Percentiles rank a stretch among this genome's conserved stretches.
Conservation (phyloP, 1,140 invertebrate genomes). For the Drosophila sp. region DNA sequence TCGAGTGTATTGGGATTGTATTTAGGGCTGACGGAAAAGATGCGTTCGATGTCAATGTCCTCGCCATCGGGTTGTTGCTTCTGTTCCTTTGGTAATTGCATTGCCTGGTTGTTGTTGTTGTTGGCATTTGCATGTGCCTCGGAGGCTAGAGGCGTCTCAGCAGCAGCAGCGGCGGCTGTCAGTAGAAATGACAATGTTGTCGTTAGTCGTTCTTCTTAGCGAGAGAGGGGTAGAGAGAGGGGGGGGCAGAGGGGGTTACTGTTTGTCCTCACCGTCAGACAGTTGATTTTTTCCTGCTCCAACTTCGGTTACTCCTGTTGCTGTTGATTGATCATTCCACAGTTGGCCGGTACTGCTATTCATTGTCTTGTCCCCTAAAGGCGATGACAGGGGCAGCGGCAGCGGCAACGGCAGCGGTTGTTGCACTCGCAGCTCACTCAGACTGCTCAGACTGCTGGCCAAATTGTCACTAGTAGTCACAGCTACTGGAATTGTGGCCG, state of each 20-base stretch:
- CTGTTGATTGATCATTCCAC: slow-evolving; percentile 54
- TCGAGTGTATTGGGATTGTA: slow-evolving; percentile 43
- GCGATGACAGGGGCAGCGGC: slow-evolving; percentile 14
- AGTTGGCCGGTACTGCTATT: slow-evolving; percentile 36
- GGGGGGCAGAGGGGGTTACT: background rate
- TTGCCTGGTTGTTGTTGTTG: slow-evolving; percentile 32
- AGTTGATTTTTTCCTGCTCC: slow-evolving; percentile 36
- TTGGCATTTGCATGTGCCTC: slow-evolving; percentile 21
- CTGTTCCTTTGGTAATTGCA: slow-evolving; percentile 45
- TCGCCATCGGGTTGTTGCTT: slow-evolving; percentile 36
- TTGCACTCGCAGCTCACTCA: slow-evolving; percentile 35
- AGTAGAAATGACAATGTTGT: slow-evolving; percentile 51
- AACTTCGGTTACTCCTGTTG: slow-evolving; percentile 11
- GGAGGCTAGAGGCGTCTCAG: slow-evolving; percentile 9
- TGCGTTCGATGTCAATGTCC: slow-evolving; percentile 36
- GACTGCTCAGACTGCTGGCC: slow-evolving; percentile 18
- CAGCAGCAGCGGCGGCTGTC: slow-evolving; percentile 30
- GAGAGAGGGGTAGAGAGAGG: background rate
- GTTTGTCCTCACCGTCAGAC: slow-evolving; percentile 48
- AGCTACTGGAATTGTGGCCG: slow-evolving; percentile 29
- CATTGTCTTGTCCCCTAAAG: slow-evolving; percentile 52
- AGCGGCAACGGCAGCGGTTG: slow-evolving; percentile 17
- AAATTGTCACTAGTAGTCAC: slow-evolving; percentile 45
- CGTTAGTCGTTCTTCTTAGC: slow-evolving; percentile 32
- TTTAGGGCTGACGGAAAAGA: slow-evolving; percentile 19